Base-by-base conservation (phyloP, 2,113 vertebrate genomes). In the Percina caprodes region DNA sequence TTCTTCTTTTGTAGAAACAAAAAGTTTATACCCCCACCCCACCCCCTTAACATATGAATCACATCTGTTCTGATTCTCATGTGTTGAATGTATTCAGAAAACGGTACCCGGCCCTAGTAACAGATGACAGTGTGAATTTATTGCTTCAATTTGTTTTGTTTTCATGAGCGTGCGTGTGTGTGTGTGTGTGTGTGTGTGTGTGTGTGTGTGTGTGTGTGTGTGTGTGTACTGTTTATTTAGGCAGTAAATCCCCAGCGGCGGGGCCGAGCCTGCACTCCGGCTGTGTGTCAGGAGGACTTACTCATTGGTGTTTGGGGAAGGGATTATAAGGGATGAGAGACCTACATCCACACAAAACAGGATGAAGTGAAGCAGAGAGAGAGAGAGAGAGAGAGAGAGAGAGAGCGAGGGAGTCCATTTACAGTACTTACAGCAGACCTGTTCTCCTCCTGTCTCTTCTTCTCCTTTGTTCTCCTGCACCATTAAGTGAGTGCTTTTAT, bases 321-420 rank as follows among this genome's bases (percentile, higher is more conserved):
- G 87, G 91, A 94, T 95, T 94, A 94, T 67, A 83, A 90, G 89
- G 76, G 89, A 90, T 91, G 88, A 88, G 88, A 91, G 88, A 87
- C 62, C 79, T 51, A 85, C 79, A 85, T 82, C 82, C 72, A 84
- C 82, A 89, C 85, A 83, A 69, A 90, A 85, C 81, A 74, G 65
- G 79, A 86, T 66, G 79, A 85, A 73, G 82, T 75, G 61, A 73
- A 74, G 75, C 78, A 82, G 69, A 24, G 9, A 3, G 45, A 75
- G 79, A 48, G 82, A 77, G 74, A 85, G 39, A 39, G 35, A 73
- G 79, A 48, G 82, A 60, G 68, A 77, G 71, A 30, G 7, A 3
- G 48, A 75, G 77, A 42, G 82, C 56, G 61, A 77, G 74, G 82
- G 56, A 60, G 63, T 80, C 68, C 80, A 77, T 86, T 89, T 86